phyloP scores from a whole-genome alignment of 2,113 vertebrate species.

The Capreolus pygargus region DNA sequence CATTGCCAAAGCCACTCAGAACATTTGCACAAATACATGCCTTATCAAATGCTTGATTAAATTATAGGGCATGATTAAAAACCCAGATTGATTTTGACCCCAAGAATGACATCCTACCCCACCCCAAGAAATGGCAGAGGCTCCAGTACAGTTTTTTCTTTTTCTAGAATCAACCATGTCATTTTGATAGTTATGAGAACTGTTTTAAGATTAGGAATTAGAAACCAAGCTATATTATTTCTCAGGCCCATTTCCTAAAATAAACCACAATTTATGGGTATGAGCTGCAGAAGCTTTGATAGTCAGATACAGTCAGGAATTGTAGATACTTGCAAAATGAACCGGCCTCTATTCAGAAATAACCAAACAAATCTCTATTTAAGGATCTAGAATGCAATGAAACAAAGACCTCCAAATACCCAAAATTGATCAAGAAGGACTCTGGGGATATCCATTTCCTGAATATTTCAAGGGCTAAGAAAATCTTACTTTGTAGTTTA shows the following conservation, averaged over 20 bases:
- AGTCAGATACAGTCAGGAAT: neutral
- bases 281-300: accelerated
- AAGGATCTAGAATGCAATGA: neutral
- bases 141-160: neutral
- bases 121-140: neutral
- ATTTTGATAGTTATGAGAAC: neutral
- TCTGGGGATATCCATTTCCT: neutral
- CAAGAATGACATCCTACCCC: neutral
- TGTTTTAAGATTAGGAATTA: neutral
- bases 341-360: neutral
- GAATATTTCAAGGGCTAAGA: neutral
- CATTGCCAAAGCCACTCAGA: neutral
- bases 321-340: neutral
- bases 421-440: neutral
- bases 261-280: neutral
- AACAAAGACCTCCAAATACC: neutral
- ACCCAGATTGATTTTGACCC: neutral
- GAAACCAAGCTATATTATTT: too few relatives aligned
- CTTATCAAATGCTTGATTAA: neutral
- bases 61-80: neutral
- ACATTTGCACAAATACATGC: too few relatives aligned
- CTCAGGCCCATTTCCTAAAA: neutral
- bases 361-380: neutral
- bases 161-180: neutral
- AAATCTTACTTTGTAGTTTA: neutral